Base-by-base conservation (phyloP, 2,113 vertebrate species). In the Picathartes gymnocephalus region DNA sequence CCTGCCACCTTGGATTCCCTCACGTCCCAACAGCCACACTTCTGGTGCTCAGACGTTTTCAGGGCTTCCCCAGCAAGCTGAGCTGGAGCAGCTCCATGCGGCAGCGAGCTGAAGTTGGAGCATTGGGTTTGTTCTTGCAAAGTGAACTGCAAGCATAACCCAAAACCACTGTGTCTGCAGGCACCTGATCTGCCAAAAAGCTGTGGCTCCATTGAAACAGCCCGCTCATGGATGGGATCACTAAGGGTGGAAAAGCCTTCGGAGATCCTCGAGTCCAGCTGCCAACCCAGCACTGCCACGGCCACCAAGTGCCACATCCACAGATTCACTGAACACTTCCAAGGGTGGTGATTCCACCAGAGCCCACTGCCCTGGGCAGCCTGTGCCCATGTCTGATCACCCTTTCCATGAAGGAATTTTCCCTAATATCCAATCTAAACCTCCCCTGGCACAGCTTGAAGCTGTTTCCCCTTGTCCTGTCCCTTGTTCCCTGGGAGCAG, bases 1-100 rank as follows among this genome's bases (percentile, higher is more conserved):
- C 86, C 95, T 96, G 92, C 69, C 95, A 81, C 69, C 89, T 83
- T 14, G 0, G 14, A 89, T 93, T 81, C 80, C 58, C 60, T 91
- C 80, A 51, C 2, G 0, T 70, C 54, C 11, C 2, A 86, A 2
- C 66, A 76, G 85, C 33, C 74, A 53, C 82, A 25, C 4, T 78
- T 16, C 13, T 81, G 80, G 11, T n/a, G 47, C 40, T 25, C 1
- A 0, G 58, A 62, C 1, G 0, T 30, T 64, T 62, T 2, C 3
- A 6, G 68, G 82, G 50, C 56, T 88, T 54, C 60, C 58, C 9
- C 6, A 70, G 12, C 0, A 4, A 27, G 16, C 35, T 10, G 57
- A 69, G 68, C 45, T 39, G 50, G 1, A 60, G 76, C 20, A 69
- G 66, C 40, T 58, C 33, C 17, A 57, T 1, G 71, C 1, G 0